Evolutionary conservation across 2,888 invertebrate genomes (phyloP), one percentile per base, ranked within the genome.

Genomic region (Phortica okadai): DNA sequence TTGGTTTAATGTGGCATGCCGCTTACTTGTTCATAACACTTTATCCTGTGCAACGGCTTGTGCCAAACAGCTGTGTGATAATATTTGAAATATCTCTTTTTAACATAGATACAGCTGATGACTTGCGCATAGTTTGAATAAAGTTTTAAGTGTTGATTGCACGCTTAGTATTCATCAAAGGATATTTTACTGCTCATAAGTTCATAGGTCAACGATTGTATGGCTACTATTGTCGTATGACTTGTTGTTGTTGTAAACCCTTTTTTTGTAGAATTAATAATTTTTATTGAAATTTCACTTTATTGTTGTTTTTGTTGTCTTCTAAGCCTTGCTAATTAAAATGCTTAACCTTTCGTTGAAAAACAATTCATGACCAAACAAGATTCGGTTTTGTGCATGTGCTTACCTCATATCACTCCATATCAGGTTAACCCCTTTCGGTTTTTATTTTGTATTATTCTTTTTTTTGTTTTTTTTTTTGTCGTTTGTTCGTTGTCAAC

Each of bases 261-360:
- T 14, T 56, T 56, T 56, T 56, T 56, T 2, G 33, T 33, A 33
- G 33, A 33, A 56, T 56, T 56, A 25, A 59, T 59, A 14, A 69
- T 45, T 69, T 50, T 69, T 21, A 64, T 64, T 25, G 41, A 64
- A 11, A 33, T 64, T 14, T 50, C 33, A 33, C 33, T 11, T 50
- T 3, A 50, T 62, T 67, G 16, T 69, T 69, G 21, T 50, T 10
- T 25, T 33, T 33, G 33, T 33, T 33, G 33, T 33, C 33, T 33
- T 2, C 33, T 33, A 33, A 33, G 14, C 67, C 14, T 5, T 76
- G 82, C 84, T 86, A 85, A 86, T 86, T 87, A 86, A 86, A 86
- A 86, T 86, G 87, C 85, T 86, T 86, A 85, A 85, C 87, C 86
- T 84, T 83, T 84, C 45, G 45, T 56, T 69, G 44, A n/a, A 16